These are phyloP conservation scores for Hyposoter dolosus DNA, from an alignment of 2,888 invertebrate genomes.

Conservation along the genomic window DNA sequence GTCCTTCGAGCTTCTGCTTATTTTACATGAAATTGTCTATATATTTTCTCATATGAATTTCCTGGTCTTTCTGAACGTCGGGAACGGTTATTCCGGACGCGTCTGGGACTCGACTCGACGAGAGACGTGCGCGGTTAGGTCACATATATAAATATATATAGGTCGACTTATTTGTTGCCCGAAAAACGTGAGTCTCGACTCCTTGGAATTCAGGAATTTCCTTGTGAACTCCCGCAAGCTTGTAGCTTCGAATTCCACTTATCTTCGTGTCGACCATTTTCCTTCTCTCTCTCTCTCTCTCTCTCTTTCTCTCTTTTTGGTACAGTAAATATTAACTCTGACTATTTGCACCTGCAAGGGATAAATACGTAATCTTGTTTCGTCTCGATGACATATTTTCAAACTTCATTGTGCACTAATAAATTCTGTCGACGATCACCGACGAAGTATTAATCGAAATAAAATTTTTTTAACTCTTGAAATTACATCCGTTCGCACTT, in stretches of 20 bases:
- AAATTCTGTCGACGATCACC: background rate
- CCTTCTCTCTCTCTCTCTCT: slow-evolving; percentile 7
- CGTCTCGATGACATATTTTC: slow-evolving; percentile 33
- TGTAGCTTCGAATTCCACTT: slow-evolving; percentile 59
- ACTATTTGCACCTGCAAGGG: slow-evolving; percentile 20
- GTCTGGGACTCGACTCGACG: slow-evolving; percentile 52
- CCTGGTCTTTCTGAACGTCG: slow-evolving; percentile 37
- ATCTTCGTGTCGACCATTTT: slow-evolving; percentile 35
- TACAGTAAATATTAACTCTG: slow-evolving; percentile 34
- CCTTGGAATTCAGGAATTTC: slow-evolving; percentile 70
- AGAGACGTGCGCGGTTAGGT: slow-evolving; percentile 45
- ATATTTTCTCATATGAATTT: slow-evolving; percentile 8
- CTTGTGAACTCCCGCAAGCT: slow-evolving; percentile 47
- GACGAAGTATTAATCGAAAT: too few relatives aligned
- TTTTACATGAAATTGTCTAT: slow-evolving; percentile 12
- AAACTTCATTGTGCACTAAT: background rate
- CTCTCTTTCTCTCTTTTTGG: slow-evolving; percentile 29
- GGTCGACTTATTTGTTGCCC: slow-evolving; percentile 46
- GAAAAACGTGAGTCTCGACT: slow-evolving; percentile 77
- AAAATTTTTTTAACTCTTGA: background rate
- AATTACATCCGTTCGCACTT: background rate
- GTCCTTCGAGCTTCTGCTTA: background rate
- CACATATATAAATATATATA: slow-evolving; percentile 49
- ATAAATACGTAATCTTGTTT: slow-evolving; percentile 40
- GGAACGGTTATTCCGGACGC: slow-evolving; percentile 66